A percentile compares a stretch with the other conserved stretches of the same genome.
phyloP scores from a whole-genome alignment of 2,888 invertebrate genomes.

The Eudasyphora cyanicolor region DNA sequence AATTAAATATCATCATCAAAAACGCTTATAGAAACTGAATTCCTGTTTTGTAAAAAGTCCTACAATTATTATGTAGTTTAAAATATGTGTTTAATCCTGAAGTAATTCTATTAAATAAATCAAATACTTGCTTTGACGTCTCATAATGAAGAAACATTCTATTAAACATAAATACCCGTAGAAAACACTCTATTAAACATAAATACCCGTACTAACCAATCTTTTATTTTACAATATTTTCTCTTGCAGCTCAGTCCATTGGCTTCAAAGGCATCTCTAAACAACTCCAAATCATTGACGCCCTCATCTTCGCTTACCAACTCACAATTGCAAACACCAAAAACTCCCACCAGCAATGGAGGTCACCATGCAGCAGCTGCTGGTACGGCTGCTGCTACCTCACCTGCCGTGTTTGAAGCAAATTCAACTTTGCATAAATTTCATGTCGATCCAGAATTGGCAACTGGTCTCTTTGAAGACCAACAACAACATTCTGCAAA shows the following conservation, averaged over 20 bases:
- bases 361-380: slow-evolving; percentile 37
- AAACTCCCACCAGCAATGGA: slow-evolving; percentile 28
- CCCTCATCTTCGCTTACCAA: slow-evolving; percentile 34
- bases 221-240: slow-evolving; percentile 48
- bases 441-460: slow-evolving; percentile 61
- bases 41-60: too few species aligned
- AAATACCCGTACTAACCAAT: too few species aligned
- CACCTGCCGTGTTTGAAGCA: slow-evolving; percentile 45
- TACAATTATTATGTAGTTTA: too few species aligned
- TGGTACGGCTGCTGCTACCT: slow-evolving; percentile 48
- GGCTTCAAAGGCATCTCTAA: slow-evolving; percentile 68
- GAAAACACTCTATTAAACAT: too few species aligned
- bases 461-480: slow-evolving; percentile 42
- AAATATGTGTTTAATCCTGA: too few species aligned
- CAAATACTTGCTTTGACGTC: too few species aligned
- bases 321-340: slow-evolving; percentile 28
- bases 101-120: too few species aligned
- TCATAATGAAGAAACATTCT: too few species aligned
- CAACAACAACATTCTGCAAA: slow-evolving; percentile 19
- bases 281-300: slow-evolving; percentile 66
- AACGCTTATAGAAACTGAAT: too few species aligned
- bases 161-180: too few species aligned
- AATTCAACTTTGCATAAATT: slow-evolving; percentile 57
- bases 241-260: slow-evolving; percentile 72
- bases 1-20: too few species aligned